Percentiles rank a stretch among this genome's conserved stretches.
These are phyloP conservation scores for Tachina lurida DNA, from an alignment of 2,888 invertebrate genomes.

Conservation along the genomic window DNA sequence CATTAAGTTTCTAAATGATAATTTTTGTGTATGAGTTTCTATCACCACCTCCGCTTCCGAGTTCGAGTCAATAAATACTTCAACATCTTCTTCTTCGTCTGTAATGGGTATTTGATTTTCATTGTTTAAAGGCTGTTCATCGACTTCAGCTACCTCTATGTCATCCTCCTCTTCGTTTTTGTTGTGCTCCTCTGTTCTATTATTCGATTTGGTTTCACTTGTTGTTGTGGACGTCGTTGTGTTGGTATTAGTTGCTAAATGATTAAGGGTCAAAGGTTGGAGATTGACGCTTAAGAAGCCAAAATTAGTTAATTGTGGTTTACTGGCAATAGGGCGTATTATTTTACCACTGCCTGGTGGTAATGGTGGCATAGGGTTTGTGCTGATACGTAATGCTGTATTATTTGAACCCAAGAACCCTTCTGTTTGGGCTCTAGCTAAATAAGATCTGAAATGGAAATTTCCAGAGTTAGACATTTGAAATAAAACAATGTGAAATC, in stretches of 20 bases:
- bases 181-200: slow-evolving; percentile 15
- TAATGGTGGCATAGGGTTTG: slow-evolving; percentile 13
- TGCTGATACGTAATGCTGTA: not conserved
- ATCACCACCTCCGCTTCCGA: slow-evolving; percentile 76
- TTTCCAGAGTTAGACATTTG: too few species aligned
- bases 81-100: slow-evolving; percentile 78
- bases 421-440: slow-evolving; percentile 84
- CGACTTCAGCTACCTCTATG: slow-evolving; percentile 68
- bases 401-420: slow-evolving; percentile 77
- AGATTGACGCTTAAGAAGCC: slow-evolving; percentile 79
- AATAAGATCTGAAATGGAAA: slow-evolving; percentile 83
- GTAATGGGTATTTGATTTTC: slow-evolving; percentile 39
- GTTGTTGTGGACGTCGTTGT: slow-evolving; percentile 28
- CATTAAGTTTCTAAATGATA: slow-evolving; percentile 53
- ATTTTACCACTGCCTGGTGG: slow-evolving; percentile 78
- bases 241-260: slow-evolving; percentile 51
- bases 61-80: slow-evolving; percentile 79
- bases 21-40: slow-evolving; percentile 68
- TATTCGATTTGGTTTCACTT: slow-evolving; percentile 46
- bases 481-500: too few species aligned
- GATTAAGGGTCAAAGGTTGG: slow-evolving; percentile 17
- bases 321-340: slow-evolving; percentile 85
- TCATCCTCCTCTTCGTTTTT: slow-evolving; percentile 62
- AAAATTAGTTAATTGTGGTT: slow-evolving; percentile 80
- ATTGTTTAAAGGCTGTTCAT: slow-evolving; percentile 57